Evolutionary conservation across 1,140 invertebrate genomes (phyloP).

Genomic region (Pristionchus pacificus): DNA sequence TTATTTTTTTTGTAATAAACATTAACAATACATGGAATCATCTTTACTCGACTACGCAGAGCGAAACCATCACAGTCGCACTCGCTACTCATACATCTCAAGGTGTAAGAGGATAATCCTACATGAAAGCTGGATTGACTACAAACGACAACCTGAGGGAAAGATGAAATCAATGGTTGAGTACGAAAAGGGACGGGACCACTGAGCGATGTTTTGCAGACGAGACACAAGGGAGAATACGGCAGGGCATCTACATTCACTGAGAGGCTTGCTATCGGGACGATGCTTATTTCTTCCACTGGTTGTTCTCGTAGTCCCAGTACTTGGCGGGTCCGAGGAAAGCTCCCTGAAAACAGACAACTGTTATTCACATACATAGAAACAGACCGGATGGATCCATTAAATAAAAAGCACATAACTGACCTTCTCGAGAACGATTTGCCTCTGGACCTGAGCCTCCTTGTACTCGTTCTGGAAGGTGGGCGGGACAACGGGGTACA

Average conservation of each 20-base stretch:
- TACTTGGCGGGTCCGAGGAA: slow-evolving; percentile 46
- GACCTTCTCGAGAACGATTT: slow-evolving; percentile 42
- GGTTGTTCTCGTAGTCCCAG: slow-evolving; percentile 56
- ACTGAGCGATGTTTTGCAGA: no score
- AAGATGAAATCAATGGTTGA: no score
- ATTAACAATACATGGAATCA: no score
- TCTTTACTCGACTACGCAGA: no score
- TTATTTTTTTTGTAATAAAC: no score
- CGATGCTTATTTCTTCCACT: slow-evolving; percentile 48
- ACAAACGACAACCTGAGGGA: no score
- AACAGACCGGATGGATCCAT: background rate
- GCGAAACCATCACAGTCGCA: no score
- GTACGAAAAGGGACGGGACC: no score
- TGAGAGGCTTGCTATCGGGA: slow-evolving; percentile 12
- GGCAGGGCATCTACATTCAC: slow-evolving; percentile 16
- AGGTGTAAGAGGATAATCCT: no score
- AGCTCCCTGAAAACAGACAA: slow-evolving; percentile 22
- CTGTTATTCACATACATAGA: background rate
- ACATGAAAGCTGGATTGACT: no score
- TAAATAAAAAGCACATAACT: background rate
- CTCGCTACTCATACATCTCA: no score
- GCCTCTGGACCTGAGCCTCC: slow-evolving; percentile 46
- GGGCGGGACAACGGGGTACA: slow-evolving; percentile 46
- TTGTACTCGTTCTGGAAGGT: slow-evolving; percentile 56
- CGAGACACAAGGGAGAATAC: slow-evolving; percentile 5